Evolutionary conservation across 1,140 invertebrate genomes (phyloP).

Genomic region (Drosophila orosa): DNA sequence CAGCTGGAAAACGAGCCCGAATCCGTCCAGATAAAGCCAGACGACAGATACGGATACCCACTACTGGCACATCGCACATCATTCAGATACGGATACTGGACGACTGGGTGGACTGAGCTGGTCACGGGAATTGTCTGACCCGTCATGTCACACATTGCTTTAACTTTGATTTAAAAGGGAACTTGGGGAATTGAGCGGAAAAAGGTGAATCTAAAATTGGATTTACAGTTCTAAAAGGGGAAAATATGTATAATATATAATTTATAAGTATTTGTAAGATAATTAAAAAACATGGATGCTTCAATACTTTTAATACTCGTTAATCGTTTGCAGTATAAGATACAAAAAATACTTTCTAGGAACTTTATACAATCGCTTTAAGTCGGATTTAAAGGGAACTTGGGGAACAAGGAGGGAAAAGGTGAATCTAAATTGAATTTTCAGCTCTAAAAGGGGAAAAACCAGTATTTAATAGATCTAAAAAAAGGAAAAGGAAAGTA

Average conservation of each 20-base stretch:
- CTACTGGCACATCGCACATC: slow-evolving; percentile 21
- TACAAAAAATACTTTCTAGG: too few species aligned
- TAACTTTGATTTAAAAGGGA: slow-evolving; percentile 3
- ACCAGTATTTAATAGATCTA: not conserved
- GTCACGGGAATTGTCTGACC: slow-evolving; percentile 6
- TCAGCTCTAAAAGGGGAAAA: too few species aligned
- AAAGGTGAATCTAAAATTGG: not conserved
- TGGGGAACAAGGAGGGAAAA: too few species aligned
- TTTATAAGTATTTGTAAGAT: too few species aligned
- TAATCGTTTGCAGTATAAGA: too few species aligned
- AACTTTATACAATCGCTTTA: too few species aligned
- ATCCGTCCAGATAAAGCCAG: slow-evolving; percentile 17
- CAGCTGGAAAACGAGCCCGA: slow-evolving; percentile 5
- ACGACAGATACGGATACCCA: slow-evolving; percentile 24
- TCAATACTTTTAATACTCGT: too few species aligned
- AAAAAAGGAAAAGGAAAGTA: not conserved
- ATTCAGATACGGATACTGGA: slow-evolving; percentile 13
- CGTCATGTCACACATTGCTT: slow-evolving; percentile 1
- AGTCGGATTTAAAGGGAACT: slow-evolving; percentile 5
- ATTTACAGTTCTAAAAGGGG: too few species aligned
- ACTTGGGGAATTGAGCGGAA: not conserved
- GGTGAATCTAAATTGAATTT: too few species aligned
- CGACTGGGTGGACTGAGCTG: not conserved
- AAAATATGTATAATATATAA: too few species aligned
- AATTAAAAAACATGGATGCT: too few species aligned